Evolutionary conservation across 2,797 vertebrate species (phyloP).

Genomic region (Pangasius larnaudii): DNA sequence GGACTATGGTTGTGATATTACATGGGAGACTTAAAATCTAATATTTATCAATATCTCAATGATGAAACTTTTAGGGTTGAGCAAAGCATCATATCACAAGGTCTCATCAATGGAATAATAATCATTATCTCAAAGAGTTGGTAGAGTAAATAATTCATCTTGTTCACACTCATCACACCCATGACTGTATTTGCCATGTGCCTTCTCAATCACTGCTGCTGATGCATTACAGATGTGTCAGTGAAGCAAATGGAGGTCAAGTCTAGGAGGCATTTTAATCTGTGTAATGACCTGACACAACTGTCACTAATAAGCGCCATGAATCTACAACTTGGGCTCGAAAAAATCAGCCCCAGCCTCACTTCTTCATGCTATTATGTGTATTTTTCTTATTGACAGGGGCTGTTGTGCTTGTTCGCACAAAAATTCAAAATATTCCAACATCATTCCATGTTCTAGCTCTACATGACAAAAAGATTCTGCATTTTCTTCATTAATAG

Average conservation of each 20-base stretch:
- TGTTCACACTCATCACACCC: not conserved
- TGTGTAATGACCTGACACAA: not conserved
- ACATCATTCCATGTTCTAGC: not conserved
- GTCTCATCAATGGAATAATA: not conserved
- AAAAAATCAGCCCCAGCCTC: not conserved
- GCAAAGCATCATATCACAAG: not conserved
- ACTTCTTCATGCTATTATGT: not conserved
- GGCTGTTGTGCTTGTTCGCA: not conserved
- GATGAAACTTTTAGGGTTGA: not conserved
- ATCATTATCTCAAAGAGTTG: not conserved
- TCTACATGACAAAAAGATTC: not conserved
- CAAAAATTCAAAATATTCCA: not conserved
- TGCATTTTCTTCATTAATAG: constrained; percentile 52
- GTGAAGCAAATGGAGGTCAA: not conserved
- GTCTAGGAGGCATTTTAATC: not conserved
- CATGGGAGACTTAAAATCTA: not conserved
- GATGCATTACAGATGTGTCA: not conserved
- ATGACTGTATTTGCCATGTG: not conserved
- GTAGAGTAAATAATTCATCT: not conserved
- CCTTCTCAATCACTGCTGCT: not conserved
- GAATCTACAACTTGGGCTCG: not conserved
- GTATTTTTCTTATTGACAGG: not conserved
- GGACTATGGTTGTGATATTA: not conserved
- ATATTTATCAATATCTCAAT: not conserved
- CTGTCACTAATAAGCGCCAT: not conserved